Percentiles rank a stretch among this genome's conserved stretches.
phyloP scores from a whole-genome alignment of 2,113 vertebrate genomes.

The Lepus timidus region DNA sequence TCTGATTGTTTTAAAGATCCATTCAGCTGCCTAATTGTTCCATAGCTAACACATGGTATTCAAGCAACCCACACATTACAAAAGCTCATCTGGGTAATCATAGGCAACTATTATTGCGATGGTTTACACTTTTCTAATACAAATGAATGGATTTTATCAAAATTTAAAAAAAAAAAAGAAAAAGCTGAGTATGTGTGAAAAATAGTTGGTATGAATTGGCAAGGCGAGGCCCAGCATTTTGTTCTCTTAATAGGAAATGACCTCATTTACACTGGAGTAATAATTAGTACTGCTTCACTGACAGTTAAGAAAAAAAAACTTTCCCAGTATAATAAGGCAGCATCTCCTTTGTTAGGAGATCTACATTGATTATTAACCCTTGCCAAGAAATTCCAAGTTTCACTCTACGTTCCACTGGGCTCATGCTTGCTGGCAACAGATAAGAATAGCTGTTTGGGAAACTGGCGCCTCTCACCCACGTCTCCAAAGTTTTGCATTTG shows the following conservation, averaged over 20 bases:
- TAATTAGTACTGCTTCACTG: conserved; percentile 95
- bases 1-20: conserved; percentile 94
- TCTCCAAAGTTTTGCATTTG: conserved; percentile 60
- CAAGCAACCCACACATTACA: conserved; percentile 93
- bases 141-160: conserved; percentile 94
- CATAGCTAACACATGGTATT: conserved; percentile 94
- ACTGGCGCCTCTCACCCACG: conserved; percentile 35
- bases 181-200: conserved; percentile 93
- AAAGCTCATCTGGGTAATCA: conserved; percentile 94
- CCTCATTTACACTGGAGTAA: conserved; percentile 95
- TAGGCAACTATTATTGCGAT: conserved; percentile 92
- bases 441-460: not conserved
- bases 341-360: conserved; percentile 91
- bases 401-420: conserved; percentile 61
- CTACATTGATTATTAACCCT: conserved; percentile 92
- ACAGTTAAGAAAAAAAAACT: conserved; percentile 93
- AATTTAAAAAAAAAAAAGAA: conserved; percentile 90
- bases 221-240: conserved; percentile 92
- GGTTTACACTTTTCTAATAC: conserved; percentile 94
- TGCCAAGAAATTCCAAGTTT: conserved; percentile 83
- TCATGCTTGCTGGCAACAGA: conserved; percentile 63
- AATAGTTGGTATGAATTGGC: conserved; percentile 94
- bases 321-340: conserved; percentile 96
- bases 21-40: conserved; percentile 95
- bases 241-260: conserved; percentile 95